These are phyloP conservation scores for Rhabdomys pumilio DNA, from an alignment of 2,797 vertebrate species.

Conservation along the genomic window DNA sequence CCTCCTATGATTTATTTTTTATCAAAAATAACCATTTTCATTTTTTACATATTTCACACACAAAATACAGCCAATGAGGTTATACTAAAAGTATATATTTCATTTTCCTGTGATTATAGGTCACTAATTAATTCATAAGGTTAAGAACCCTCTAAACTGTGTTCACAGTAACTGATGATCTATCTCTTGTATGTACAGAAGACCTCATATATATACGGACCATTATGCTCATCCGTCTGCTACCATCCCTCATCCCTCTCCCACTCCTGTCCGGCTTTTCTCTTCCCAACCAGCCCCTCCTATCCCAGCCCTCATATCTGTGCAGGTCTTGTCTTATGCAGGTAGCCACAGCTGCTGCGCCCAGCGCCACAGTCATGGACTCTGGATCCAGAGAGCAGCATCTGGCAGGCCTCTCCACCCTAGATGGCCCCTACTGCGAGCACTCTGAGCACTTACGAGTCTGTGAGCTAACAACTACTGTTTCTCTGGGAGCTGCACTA, in stretches of 20 bases:
- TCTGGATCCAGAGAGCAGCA: background rate
- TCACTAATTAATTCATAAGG: slow-evolving; percentile 20
- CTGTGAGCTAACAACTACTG: background rate
- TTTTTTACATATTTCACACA: background rate
- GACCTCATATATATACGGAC: no score
- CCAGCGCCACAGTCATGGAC: background rate
- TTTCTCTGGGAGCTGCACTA: background rate
- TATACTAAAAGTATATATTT: slow-evolving; percentile 7
- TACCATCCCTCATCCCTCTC: background rate
- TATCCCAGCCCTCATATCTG: background rate
- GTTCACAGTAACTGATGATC: background rate
- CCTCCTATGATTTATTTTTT: slow-evolving; percentile 29
- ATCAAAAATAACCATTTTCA: background rate
- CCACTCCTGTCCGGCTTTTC: background rate
- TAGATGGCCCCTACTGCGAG: background rate
- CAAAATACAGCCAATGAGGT: background rate
- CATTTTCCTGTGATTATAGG: slow-evolving; percentile 28
- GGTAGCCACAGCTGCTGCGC: background rate
- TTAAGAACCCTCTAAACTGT: background rate
- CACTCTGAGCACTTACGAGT: background rate
- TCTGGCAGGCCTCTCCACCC: background rate
- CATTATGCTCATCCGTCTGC: background rate
- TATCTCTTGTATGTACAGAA: no score
- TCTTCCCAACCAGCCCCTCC: background rate
- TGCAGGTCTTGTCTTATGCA: background rate